Evolutionary conservation across 1,140 invertebrate species (phyloP), one percentile per base, ranked within the genome.

Genomic region (Orius insidiosus): DNA sequence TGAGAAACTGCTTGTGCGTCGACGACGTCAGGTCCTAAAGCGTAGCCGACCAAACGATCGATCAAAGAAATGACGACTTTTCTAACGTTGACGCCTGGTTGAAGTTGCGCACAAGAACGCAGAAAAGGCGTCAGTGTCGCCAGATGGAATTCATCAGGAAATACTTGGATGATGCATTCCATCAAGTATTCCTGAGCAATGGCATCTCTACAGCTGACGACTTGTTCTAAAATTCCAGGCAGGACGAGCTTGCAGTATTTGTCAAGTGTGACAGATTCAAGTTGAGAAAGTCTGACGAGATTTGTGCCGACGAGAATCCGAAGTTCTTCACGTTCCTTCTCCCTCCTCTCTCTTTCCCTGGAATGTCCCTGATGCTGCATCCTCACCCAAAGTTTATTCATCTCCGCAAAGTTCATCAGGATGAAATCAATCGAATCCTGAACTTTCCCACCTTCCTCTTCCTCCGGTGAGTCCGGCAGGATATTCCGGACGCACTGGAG

Each of bases 321-420:
- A 0, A 99, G 65, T 60, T 99, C 96, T 55, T 95, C 85, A 10
- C 96, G 70, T 66, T 99, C 96, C 45, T 85, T 78, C 63, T 99
- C 96, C 7, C 94, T 68, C 46, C 90, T 78, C 52, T 96, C 92
- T 57, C 79, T 76, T 52, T 96, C 92, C 54, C 88, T 76, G 11
- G 81, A 84, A 59, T 92, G 87, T 4, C 92, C 92, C 64, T 98
- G 94, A 68, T 98, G 93, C 63, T 99, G 95, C 95, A 99, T 99
- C 47, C 96, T 71, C 5, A 99, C 95, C 96, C 96, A 99, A 11
- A 99, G 65, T 62, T 99, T 99, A 66, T 99, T 99, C 96, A 99
- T 99, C 68, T 99, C 96, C 4, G 90, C 89, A 64, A 99, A 99
- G 68, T 99, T 99, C 70, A 93, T 83, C 32, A 96, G 64, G 41